These are phyloP conservation scores for Kryptolebias ocellatus DNA, from an alignment of 2,797 vertebrate species.

Conservation along the genomic window DNA sequence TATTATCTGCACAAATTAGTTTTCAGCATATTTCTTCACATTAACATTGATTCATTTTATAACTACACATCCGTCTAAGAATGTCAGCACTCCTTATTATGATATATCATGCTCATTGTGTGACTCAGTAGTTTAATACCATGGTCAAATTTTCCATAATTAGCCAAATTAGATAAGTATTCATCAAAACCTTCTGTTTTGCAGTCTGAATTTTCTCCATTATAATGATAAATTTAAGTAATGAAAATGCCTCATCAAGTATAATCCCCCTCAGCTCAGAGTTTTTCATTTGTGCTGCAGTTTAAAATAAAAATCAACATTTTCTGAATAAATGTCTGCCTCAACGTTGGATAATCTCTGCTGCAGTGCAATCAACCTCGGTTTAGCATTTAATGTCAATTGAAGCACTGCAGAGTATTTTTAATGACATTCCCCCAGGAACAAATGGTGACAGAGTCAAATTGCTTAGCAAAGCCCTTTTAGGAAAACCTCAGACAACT, in stretches of 20 bases:
- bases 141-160: slow-evolving; percentile 39
- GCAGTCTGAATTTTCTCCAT: slow-evolving; percentile 23
- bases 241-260: slow-evolving; percentile 54
- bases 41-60: not conserved
- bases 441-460: slow-evolving; percentile 47
- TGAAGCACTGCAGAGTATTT: slow-evolving; percentile 50
- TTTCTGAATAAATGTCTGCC: slow-evolving; percentile 54
- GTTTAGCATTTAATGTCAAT: slow-evolving; percentile 57
- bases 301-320: slow-evolving; percentile 56
- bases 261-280: slow-evolving; percentile 7
- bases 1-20: not conserved
- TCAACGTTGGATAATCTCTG: slow-evolving; percentile 46
- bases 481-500: slow-evolving; percentile 21
- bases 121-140: slow-evolving; percentile 38
- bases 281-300: slow-evolving; percentile 36
- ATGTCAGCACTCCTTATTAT: slow-evolving; percentile 16
- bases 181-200: slow-evolving; percentile 44
- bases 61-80: no score
- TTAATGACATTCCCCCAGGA: slow-evolving; percentile 66
- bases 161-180: slow-evolving; percentile 49
- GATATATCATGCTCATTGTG: slow-evolving; percentile 26
- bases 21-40: not conserved
- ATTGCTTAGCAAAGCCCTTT: slow-evolving; percentile 53
- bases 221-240: slow-evolving; percentile 52
- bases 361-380: slow-evolving; percentile 44